These are phyloP conservation scores for Holacanthus passer DNA, from an alignment of 2,113 vertebrate genomes.

Conservation along the genomic window DNA sequence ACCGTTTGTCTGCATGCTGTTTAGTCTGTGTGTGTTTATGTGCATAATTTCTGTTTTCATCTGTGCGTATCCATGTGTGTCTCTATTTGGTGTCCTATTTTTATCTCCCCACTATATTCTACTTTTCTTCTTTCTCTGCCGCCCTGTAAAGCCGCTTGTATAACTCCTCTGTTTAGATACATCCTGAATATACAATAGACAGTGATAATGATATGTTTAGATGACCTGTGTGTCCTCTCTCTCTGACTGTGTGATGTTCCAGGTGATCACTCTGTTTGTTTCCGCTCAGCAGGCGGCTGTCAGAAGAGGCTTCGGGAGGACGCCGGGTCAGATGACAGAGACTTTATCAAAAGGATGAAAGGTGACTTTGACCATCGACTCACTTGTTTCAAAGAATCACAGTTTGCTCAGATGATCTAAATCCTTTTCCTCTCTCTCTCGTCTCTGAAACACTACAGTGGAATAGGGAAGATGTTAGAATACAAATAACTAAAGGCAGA, in stretches of 20 bases:
- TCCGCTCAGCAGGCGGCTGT: conserved; percentile 78
- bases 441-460: not conserved
- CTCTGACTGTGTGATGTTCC: not conserved
- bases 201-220: not conserved
- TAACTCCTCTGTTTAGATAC: not conserved
- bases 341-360: conserved; percentile 97
- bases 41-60: not conserved
- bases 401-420: not conserved
- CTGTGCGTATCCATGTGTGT: not conserved
- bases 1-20: not conserved
- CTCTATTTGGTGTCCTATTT: not conserved
- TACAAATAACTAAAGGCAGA: no score
- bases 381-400: conserved; percentile 4
- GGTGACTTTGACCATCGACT: conserved; percentile 80
- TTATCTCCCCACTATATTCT: not conserved
- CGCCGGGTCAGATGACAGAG: conserved; percentile 90
- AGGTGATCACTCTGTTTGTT: conserved; percentile 13
- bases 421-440: not conserved
- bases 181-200: not conserved
- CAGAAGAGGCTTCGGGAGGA: conserved; percentile 94
- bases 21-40: not conserved
- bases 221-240: not conserved
- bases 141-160: not conserved
- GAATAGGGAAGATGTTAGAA: not conserved
- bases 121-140: not conserved